These are phyloP conservation scores for Leucoptera coffeella DNA, from an alignment of 2,888 invertebrate genomes.

Conservation along the genomic window DNA sequence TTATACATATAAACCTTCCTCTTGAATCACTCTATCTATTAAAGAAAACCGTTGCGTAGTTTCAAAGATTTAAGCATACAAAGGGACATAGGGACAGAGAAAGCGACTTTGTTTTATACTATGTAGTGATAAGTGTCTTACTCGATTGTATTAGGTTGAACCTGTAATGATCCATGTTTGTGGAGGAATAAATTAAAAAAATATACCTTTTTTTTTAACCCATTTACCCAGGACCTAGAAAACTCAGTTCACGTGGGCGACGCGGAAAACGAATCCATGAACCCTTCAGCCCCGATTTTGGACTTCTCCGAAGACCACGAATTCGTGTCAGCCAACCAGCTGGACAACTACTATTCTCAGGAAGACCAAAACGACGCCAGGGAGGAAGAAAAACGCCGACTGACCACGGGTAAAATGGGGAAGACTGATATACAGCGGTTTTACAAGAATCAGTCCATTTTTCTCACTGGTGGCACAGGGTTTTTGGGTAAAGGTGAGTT, in stretches of 20 bases:
- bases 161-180: too few species aligned
- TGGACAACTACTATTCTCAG: conserved; percentile 42
- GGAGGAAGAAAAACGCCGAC: conserved; percentile 33
- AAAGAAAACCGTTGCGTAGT: too few species aligned
- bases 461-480: conserved; percentile 42
- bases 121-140: too few species aligned
- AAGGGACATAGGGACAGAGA: too few species aligned
- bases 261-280: conserved; percentile 32
- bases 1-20: too few species aligned
- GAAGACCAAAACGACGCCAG: conserved; percentile 35
- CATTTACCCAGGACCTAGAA: conserved; percentile 27
- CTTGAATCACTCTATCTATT: too few species aligned
- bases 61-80: too few species aligned
- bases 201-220: too few species aligned
- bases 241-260: conserved; percentile 24
- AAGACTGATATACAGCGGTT: conserved; percentile 30
- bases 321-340: conserved; percentile 39
- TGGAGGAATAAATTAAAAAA: too few species aligned
- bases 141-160: too few species aligned
- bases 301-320: conserved; percentile 49
- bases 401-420: conserved; percentile 34
- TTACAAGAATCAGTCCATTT: conserved; percentile 36
- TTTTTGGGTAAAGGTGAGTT: conserved; percentile 45
- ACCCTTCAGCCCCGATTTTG: conserved; percentile 26
- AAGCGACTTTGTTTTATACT: too few species aligned